Evolutionary conservation across 2,797 vertebrate species (phyloP).

Genomic region (Pristis pectinata): DNA sequence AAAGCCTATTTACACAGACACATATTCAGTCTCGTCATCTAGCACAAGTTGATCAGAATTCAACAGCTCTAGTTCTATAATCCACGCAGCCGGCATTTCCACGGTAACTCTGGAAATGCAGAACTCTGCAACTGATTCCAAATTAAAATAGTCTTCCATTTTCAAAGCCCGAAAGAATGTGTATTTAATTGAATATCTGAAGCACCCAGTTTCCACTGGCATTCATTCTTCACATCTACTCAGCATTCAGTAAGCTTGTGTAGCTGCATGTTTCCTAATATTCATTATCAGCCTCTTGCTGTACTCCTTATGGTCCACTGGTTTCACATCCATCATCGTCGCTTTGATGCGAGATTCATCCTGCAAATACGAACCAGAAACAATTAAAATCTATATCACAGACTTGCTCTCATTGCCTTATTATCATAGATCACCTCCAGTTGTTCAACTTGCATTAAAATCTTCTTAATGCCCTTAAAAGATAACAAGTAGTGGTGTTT

Average conservation of each 20-base stretch:
- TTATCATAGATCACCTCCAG: constrained; percentile 37
- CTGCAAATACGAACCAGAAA: constrained; percentile 53
- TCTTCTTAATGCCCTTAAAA: constrained; percentile 15
- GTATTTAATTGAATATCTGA: constrained; percentile 17
- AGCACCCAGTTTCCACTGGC: not conserved
- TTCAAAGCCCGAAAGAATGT: not conserved
- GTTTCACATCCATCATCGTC: constrained; percentile 79
- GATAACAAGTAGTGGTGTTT: constrained; percentile 29
- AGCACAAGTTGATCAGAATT: constrained; percentile 18
- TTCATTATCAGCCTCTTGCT: constrained; percentile 76
- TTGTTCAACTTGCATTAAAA: constrained; percentile 24
- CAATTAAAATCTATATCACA: constrained; percentile 37
- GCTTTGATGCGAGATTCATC: constrained; percentile 94
- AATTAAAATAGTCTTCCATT: not conserved
- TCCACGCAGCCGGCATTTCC: not conserved
- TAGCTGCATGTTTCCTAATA: constrained; percentile 71
- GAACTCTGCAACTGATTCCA: not conserved
- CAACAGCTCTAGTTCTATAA: not conserved
- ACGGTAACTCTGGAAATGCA: not conserved
- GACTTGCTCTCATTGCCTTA: constrained; percentile 34
- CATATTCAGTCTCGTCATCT: not conserved
- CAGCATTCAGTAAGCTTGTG: constrained; percentile 31
- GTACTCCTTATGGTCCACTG: constrained; percentile 84
- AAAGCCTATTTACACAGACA: not conserved
- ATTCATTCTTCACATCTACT: constrained; percentile 29